Percentiles rank a stretch among this genome's conserved stretches.
phyloP scores from a whole-genome alignment of 2,888 invertebrate species.

The Isoperla grammatica region DNA sequence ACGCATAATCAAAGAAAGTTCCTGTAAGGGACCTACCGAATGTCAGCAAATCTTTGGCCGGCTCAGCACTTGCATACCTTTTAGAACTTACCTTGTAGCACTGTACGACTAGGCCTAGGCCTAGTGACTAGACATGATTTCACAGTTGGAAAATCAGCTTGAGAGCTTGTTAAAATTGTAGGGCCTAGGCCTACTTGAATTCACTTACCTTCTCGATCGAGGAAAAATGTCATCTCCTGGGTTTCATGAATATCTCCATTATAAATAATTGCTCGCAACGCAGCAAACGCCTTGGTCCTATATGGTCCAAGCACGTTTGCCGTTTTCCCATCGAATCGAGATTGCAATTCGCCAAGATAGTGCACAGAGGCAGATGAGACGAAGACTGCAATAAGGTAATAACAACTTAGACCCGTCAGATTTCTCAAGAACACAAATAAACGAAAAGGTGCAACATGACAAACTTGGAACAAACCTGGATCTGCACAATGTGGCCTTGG shows the following conservation, averaged over 20 bases:
- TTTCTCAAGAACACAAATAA: not conserved
- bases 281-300: conserved; percentile 13
- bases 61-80: no score
- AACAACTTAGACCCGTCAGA: not conserved
- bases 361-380: conserved; percentile 27
- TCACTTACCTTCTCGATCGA: conserved; percentile 37
- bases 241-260: conserved; percentile 47
- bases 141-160: no score
- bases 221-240: conserved; percentile 46
- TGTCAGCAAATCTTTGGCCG: no score
- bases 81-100: no score
- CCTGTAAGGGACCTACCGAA: no score
- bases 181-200: no score
- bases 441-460: no score
- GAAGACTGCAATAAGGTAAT: conserved; percentile 24
- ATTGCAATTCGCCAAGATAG: conserved; percentile 19
- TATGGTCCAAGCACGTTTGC: not conserved
- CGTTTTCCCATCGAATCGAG: not conserved
- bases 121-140: no score
- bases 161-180: no score
- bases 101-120: no score
- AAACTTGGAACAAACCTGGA: conserved; percentile 23
- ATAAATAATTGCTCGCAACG: conserved; percentile 30
- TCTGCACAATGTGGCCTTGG: conserved; percentile 27
- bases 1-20: no score